These are phyloP conservation scores for Drosophila nr. perissopoda DNA, from an alignment of 2,888 invertebrate species.

Conservation along the genomic window DNA sequence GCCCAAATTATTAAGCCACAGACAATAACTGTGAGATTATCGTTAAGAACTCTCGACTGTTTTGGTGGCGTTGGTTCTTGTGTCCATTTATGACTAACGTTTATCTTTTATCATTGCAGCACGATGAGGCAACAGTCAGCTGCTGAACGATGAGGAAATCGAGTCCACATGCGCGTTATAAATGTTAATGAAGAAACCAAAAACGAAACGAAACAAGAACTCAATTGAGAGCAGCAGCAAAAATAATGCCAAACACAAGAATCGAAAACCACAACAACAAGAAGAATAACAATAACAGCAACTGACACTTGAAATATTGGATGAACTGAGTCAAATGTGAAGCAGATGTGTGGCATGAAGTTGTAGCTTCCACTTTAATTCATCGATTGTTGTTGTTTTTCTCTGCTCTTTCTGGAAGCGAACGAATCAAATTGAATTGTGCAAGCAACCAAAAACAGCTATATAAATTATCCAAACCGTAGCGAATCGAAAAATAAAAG, in stretches of 20 bases:
- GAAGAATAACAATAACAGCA: conserved; percentile 12
- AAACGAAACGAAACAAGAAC: conserved; percentile 38
- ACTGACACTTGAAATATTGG: conserved; percentile 30
- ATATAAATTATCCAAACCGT: conserved; percentile 32
- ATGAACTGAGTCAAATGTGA: conserved; percentile 61
- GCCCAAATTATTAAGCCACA: neutral
- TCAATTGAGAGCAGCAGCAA: conserved; percentile 40
- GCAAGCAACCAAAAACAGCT: conserved; percentile 36
- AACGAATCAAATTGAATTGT: conserved; percentile 48
- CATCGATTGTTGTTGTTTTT: conserved; percentile 44
- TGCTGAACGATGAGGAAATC: conserved; percentile 63
- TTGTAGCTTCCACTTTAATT: conserved; percentile 52
- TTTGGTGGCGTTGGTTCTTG: conserved; percentile 20
- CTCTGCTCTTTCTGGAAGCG: conserved; percentile 44
- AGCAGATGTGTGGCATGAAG: conserved; percentile 61
- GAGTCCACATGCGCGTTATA: conserved; percentile 66
- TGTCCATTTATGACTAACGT: conserved; percentile 36
- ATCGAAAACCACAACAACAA: conserved; percentile 30
- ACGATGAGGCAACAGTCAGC: conserved; percentile 45
- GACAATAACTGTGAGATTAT: conserved; percentile 14
- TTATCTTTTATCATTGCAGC: conserved; percentile 49
- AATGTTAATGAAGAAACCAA: conserved; percentile 57
- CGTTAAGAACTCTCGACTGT: conserved; percentile 21
- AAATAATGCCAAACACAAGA: conserved; percentile 50
- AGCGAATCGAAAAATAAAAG: conserved; percentile 23